These are phyloP conservation scores for Bactericera cockerelli DNA, from an alignment of 1,140 invertebrate genomes.

Conservation along the genomic window DNA sequence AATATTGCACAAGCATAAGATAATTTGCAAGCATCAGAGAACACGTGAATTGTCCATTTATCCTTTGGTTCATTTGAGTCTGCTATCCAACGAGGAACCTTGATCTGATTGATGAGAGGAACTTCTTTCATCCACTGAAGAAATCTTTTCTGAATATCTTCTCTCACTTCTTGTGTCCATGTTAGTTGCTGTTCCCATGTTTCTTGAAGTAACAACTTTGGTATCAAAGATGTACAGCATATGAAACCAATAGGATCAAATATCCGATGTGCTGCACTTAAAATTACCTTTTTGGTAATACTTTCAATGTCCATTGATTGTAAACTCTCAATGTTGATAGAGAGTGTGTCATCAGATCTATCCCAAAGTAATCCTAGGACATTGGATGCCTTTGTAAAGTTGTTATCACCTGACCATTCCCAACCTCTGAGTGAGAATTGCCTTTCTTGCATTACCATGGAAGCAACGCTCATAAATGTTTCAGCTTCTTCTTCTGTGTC, in stretches of 20 bases:
- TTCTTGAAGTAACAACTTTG: constrained; percentile 10
- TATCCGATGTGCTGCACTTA: constrained; percentile 8
- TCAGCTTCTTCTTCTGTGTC: background rate
- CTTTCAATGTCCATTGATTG: background rate
- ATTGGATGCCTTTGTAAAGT: background rate
- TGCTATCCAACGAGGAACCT: background rate
- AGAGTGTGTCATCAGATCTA: background rate
- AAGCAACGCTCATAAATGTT: background rate
- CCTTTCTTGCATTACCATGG: background rate
- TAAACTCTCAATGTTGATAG: background rate
- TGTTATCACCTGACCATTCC: constrained; percentile 4
- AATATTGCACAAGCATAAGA: background rate
- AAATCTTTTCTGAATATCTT: background rate
- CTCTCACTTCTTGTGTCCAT: constrained; percentile 6
- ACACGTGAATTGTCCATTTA: background rate
- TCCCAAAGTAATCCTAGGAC: constrained; percentile 10
- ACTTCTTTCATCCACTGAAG: background rate
- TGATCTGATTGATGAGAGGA: background rate
- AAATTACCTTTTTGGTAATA: constrained; percentile 10
- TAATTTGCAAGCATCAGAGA: background rate
- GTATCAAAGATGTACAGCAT: background rate
- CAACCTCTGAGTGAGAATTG: constrained; percentile 3
- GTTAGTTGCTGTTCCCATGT: background rate
- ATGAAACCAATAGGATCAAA: constrained; percentile 12
- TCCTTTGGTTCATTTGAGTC: background rate